Evolutionary conservation across 2,797 vertebrate species (phyloP).

Genomic region (Chelon labrosus): DNA sequence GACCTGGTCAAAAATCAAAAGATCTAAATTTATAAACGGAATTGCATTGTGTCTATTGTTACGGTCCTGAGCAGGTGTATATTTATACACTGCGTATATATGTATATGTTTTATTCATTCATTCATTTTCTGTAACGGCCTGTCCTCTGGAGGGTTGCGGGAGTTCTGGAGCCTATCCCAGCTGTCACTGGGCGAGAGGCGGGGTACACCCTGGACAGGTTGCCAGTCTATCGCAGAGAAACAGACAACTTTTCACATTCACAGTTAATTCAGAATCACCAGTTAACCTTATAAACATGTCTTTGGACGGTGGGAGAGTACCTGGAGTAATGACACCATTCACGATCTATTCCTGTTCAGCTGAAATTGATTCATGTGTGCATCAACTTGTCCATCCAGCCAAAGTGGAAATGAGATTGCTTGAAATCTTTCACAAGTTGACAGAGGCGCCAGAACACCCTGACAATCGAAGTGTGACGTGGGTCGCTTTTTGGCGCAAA

Average conservation of each 20-base stretch:
- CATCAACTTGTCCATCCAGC: not conserved
- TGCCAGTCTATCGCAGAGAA: no score
- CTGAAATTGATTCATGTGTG: constrained; percentile 16
- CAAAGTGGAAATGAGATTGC: constrained; percentile 26
- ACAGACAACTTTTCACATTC: no score
- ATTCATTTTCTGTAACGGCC: no score
- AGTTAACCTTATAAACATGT: no score
- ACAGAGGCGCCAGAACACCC: constrained; percentile 2
- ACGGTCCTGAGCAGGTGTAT: not conserved
- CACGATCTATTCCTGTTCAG: constrained; percentile 18
- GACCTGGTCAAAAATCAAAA: not conserved
- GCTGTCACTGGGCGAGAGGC: no score
- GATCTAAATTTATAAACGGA: not conserved
- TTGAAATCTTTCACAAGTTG: not conserved
- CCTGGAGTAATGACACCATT: constrained; percentile 15
- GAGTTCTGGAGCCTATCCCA: no score
- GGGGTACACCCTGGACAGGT: no score
- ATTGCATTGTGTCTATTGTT: not conserved
- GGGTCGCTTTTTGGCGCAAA: not conserved
- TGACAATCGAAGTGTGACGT: not conserved
- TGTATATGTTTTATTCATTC: no score
- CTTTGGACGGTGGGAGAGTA: no score
- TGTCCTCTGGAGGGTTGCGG: no score
- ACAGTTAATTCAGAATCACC: no score
- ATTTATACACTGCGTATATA: no score